Base-by-base conservation (phyloP, 2,797 vertebrate species). In the Lithobates sylvaticus region DNA sequence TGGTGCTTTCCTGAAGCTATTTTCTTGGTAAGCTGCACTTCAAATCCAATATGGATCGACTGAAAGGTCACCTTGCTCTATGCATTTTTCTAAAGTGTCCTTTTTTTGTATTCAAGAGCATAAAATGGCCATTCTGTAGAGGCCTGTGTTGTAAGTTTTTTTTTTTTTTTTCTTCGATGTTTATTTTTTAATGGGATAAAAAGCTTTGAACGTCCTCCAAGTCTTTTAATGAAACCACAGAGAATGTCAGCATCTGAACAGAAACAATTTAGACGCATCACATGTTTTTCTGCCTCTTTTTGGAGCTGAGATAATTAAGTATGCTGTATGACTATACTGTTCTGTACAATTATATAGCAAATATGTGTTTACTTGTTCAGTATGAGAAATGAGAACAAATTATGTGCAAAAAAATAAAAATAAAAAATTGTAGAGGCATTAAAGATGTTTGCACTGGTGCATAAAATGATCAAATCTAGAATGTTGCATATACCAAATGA, bases 51-150 rank as follows among this genome's bases (percentile, higher is more conserved):
- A 34, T 47, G 44, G 16, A 70, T 84, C 18, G 6, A 32, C 21
- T 34, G 27, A 26, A 44, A 27, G 34, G 23, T 61, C 54, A 61
- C 8, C 54, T 21, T 61, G 54, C 7, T 23, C 54, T 23, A 23
- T 23, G 21, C 54, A n/a, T 61, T 83, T 42, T 68, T 73, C 54
- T 77, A 61, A 86, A 86, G 85, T 78, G 68, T 67, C 23, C 75
- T 44, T 72, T 69, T 39, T 58, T 77, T 70, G 21, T 15, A 71
- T 50, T 78, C 67, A 83, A 86, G 80, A 42, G 67, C 85, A 73
- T 82, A 82, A 72, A 86, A 82, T 27, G 47, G 67, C 36, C 47
- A 67, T 86, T 86, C 13, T 42, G 47, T 18, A 3, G 36, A 70
- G 18, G 15, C 26, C n/a, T 34, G 9, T 64, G 50, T 21, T 27